A percentile compares a stretch with the other conserved stretches of the same genome.
These are phyloP conservation scores for Lophius americanus DNA, from an alignment of 2,797 vertebrate species.

Conservation along the genomic window DNA sequence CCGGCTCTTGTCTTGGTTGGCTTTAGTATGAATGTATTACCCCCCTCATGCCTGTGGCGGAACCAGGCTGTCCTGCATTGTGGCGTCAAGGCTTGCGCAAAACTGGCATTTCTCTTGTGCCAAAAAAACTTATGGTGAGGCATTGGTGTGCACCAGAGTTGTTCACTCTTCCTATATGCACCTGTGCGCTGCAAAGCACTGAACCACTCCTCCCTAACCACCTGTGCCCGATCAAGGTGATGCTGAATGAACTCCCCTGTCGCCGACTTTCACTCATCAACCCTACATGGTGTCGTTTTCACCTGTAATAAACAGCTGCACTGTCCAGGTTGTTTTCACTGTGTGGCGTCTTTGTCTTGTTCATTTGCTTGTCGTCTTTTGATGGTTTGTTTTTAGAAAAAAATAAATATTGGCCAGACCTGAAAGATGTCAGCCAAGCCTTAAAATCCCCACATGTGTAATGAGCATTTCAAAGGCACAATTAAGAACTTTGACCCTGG, in stretches of 20 bases:
- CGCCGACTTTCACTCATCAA: conserved; percentile 47
- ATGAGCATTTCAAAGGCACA: not conserved
- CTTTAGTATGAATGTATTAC: conserved; percentile 97
- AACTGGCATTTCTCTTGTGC: conserved; percentile 99
- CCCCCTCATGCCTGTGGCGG: conserved; percentile 90
- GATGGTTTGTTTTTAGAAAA: conserved; percentile 18
- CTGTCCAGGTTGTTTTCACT: conserved; percentile 37
- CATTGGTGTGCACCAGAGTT: conserved; percentile 86
- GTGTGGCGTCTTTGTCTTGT: conserved; percentile 52
- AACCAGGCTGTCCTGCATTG: conserved; percentile 95
- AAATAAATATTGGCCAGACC: not conserved
- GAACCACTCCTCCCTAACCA: conserved; percentile 43
- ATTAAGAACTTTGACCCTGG: conserved; percentile 3
- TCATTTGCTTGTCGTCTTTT: conserved; percentile 26
- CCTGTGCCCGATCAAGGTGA: conserved; percentile 28
- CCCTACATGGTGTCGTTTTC: conserved; percentile 38
- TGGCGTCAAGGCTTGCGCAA: conserved; percentile 99
- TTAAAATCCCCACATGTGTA: conserved; percentile 21
- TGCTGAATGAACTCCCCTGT: conserved; percentile 12
- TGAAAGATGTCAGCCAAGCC: conserved; percentile 4
- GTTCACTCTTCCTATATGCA: conserved; percentile 64
- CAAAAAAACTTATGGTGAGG: conserved; percentile 97
- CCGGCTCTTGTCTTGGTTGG: conserved; percentile 87
- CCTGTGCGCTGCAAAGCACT: conserved; percentile 54
- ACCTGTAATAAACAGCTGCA: conserved; percentile 37